Base-by-base conservation (phyloP, 2,888 invertebrate genomes). In the Cheilosia scutellata region DNA sequence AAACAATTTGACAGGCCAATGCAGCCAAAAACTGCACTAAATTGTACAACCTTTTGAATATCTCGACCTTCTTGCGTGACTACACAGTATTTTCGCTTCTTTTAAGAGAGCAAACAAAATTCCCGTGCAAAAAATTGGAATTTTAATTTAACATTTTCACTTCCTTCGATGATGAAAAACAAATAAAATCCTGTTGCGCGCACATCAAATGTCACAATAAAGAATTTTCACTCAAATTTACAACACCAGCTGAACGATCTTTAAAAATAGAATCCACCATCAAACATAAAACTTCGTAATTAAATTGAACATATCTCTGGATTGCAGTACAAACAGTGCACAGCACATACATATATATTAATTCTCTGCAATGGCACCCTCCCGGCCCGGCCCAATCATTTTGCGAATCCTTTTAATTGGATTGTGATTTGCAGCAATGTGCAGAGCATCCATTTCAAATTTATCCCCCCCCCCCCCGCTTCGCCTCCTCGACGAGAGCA, bases 321-420 rank as follows among this genome's bases (percentile, higher is more conserved):
- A 75, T 44, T 33, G 74, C 33, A 20, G 37, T 5, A 4, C 13
- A 13, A 42, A 4, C 13, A 13, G 4, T 42, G 4, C 11, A 11
- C 13, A 42, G 5, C 6, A 27, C 40, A 31, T 47, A 57, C 31
- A 31, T 5, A 77, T 72, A 27, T 62, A 57, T 78, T 68, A 63
- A 66, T 68, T 37, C 60, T 65, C 49, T 63, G 27, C 57, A 63
- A 49, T 44, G 47, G 27, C 66, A 55, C 16, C 53, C 33, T 55
- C 25, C 29, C 25, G 20, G 49, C 25, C 29, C 25, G 20, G 49
- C 7, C 44, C 68, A 70, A 57, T 62, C 31, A 53, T 57, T 68
- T 11, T 51, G 33, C 40, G 75, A 60, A 79, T 86, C 62, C 44
- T 62, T 72, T 66, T 86, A 86, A 86, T 80, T 76, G 57, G 55